Base-by-base conservation (phyloP, 2,113 vertebrate species). In the Tamias sibiricus region DNA sequence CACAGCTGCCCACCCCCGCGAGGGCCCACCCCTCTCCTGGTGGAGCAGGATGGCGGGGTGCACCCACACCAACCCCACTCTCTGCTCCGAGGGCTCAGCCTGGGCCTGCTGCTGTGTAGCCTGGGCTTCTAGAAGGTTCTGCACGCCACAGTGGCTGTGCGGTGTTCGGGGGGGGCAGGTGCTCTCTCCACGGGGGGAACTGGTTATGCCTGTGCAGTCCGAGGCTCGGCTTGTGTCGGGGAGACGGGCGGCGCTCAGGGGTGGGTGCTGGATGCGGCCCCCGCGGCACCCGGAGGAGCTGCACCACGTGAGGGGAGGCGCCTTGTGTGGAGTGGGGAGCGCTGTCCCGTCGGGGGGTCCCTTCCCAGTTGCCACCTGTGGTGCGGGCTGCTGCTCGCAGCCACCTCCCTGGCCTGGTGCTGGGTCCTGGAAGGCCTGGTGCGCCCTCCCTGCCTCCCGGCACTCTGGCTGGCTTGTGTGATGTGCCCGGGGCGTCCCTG, bases 131-230 rank as follows among this genome's bases (percentile, higher is more conserved):
- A 44, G 59, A 71, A 32, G 40, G 16, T 22, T 49, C 88, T 2
- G 1, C 35, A 2, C 35, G 12, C 47, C 2, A 1, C 2, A 10
- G 40, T 2, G 1, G 57, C 28, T 14, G 0, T 7, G 2, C 7
- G 4, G 4, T 64, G 32, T 37, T 6, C 83, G 32, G 72, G 28
- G 64, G 13, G 69, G 32, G 40, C 28, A 2, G 7, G 3, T 16
- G 11, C 4, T 12, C 4, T 24, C 20, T 54, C n/a, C 64, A 72
- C 66, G 2, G 54, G 35, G 0, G 6, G 52, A n/a, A 6, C 42
- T 11, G 0, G 0, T 0, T 12, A 85, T 54, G 24, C 44, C 35
- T 0, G 32, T 0, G 0, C 42, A 49, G n/a, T 20, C 10, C 20
- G 17, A 6, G 8, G 44, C 5, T 8, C 8, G 10, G 12, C 11